phyloP scores from a whole-genome alignment of 2,888 invertebrate genomes.

The Criorhina ranunculi region DNA sequence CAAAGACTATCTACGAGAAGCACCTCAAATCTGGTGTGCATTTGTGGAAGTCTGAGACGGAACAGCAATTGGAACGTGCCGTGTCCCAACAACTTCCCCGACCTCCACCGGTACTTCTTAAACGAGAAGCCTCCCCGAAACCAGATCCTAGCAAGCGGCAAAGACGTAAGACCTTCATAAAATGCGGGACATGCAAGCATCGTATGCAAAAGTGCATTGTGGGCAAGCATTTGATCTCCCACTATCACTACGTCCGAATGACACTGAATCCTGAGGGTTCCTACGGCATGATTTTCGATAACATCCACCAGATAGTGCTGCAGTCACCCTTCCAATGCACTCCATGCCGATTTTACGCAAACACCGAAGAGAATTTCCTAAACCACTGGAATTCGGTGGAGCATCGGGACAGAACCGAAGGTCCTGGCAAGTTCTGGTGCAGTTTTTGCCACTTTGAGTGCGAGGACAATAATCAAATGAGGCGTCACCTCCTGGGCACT shows the following conservation, averaged over 20 bases:
- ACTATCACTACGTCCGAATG: slow-evolving; percentile 92
- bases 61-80: slow-evolving; percentile 89
- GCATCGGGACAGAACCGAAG: slow-evolving; percentile 85
- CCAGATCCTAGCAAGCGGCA: slow-evolving; percentile 83
- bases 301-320: slow-evolving; percentile 91
- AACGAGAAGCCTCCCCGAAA: slow-evolving; percentile 27
- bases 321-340: slow-evolving; percentile 95
- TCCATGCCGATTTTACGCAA: slow-evolving; percentile 93
- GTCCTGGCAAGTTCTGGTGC: slow-evolving; percentile 89
- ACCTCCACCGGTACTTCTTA: slow-evolving; percentile 17
- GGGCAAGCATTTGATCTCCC: slow-evolving; percentile 94
- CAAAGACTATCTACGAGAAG: slow-evolving; percentile 90
- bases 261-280: slow-evolving; percentile 86
- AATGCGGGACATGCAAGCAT: slow-evolving; percentile 90
- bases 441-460: slow-evolving; percentile 90
- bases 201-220: slow-evolving; percentile 89
- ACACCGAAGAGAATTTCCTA: slow-evolving; percentile 89
- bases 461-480: slow-evolving; percentile 88
- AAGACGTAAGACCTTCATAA: slow-evolving; percentile 87
- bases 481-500: slow-evolving; percentile 87
- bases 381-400: slow-evolving; percentile 90
- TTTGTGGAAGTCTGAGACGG: slow-evolving; percentile 87
- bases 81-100: slow-evolving; percentile 77
- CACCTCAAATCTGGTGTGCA: slow-evolving; percentile 91
- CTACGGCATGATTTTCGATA: slow-evolving; percentile 89